Conservation (phyloP, 2,113 vertebrate species). For the Balaeniceps rex region DNA sequence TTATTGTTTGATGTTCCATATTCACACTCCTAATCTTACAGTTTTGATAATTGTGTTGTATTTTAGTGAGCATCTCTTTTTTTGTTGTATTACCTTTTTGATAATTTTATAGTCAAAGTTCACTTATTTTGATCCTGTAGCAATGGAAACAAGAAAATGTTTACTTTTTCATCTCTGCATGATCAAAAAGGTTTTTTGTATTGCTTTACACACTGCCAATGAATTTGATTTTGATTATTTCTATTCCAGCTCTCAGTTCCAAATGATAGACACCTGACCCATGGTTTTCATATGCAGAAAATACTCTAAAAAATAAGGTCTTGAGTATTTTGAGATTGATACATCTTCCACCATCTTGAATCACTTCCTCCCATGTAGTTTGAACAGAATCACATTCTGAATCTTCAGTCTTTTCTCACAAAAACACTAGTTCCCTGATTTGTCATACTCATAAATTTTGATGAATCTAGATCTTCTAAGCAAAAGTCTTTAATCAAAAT, state of each 20-base stretch:
- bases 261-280: neutral
- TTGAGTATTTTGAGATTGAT: neutral
- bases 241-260: neutral
- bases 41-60: neutral
- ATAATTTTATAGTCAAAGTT: neutral
- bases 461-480: neutral
- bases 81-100: neutral
- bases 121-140: neutral
- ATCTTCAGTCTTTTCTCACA: neutral
- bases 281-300: neutral
- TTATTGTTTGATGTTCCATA: neutral
- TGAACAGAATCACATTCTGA: neutral
- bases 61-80: neutral
- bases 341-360: neutral
- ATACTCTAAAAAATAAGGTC: neutral
- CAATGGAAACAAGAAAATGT: neutral
- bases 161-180: neutral
- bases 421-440: neutral
- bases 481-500: neutral
- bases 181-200: neutral
- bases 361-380: neutral
- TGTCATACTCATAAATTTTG: neutral
- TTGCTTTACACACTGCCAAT: neutral
- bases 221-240: neutral
- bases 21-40: neutral